A percentile compares a stretch with the other conserved stretches of the same genome.
phyloP scores from a whole-genome alignment of 1,140 invertebrate species.

The Bombus pascuorum region DNA sequence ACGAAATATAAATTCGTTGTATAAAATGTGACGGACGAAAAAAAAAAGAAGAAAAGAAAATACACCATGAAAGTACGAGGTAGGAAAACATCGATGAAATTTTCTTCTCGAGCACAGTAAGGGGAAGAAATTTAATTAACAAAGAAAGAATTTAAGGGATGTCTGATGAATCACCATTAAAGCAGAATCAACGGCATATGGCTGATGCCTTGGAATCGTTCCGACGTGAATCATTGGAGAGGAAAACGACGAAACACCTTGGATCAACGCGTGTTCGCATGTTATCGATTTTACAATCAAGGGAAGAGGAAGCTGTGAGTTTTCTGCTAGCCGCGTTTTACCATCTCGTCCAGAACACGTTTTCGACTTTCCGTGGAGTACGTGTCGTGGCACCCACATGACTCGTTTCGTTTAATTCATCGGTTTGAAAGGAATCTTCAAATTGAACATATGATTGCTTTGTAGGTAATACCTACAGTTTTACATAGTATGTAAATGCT shows the following conservation, averaged over 20 bases:
- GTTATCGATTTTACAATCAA: conserved; percentile 69
- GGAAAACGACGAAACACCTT: neutral
- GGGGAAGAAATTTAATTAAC: conserved; percentile 14
- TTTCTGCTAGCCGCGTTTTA: conserved; percentile 19
- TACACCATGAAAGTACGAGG: neutral
- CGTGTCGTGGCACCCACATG: conserved; percentile 2
- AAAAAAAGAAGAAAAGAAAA: neutral
- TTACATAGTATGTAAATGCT: too few relatives aligned
- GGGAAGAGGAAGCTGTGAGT: conserved; percentile 27
- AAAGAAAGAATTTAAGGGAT: too few relatives aligned
- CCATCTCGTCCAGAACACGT: conserved; percentile 7
- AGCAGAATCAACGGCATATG: neutral
- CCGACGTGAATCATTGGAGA: neutral
- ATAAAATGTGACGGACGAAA: neutral
- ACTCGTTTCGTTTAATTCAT: neutral
- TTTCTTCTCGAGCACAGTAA: neutral
- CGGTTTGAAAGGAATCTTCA: neutral
- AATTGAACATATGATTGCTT: neutral
- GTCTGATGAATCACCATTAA: neutral
- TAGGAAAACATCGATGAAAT: neutral
- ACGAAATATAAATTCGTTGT: neutral
- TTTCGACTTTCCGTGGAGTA: conserved; percentile 36
- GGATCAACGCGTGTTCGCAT: conserved; percentile 31
- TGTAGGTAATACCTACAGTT: too few relatives aligned
- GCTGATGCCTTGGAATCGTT: neutral